Percentiles rank a stretch among this genome's conserved stretches.
phyloP scores from a whole-genome alignment of 2,797 vertebrate genomes.

The Nasua narica region DNA sequence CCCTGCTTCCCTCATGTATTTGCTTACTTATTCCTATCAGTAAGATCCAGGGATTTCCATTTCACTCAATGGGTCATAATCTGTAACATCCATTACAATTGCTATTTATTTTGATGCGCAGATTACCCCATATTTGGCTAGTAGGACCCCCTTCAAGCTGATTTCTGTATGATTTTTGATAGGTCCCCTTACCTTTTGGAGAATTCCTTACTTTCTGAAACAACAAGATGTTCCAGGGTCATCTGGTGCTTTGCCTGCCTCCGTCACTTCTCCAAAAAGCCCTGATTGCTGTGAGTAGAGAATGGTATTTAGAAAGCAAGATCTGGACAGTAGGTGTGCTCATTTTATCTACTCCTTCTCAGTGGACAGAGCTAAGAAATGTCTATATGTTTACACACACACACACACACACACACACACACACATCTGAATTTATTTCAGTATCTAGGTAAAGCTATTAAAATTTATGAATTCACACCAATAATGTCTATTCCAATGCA shows the following conservation, averaged over 20 bases:
- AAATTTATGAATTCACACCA: background rate
- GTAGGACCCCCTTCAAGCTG: background rate
- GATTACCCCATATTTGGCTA: background rate
- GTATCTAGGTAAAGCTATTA: background rate
- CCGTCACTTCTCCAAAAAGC: background rate
- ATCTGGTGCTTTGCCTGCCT: background rate
- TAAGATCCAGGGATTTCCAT: background rate
- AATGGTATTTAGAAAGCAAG: constrained; percentile 2
- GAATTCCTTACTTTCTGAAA: background rate
- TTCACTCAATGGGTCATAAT: background rate
- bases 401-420: background rate
- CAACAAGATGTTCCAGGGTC: background rate
- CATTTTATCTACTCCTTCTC: background rate
- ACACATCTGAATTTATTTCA: background rate
- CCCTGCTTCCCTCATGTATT: background rate
- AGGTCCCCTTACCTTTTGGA: background rate
- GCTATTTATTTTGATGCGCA: background rate
- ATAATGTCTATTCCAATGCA: background rate
- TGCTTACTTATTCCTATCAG: background rate
- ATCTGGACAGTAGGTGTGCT: background rate
- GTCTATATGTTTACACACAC: background rate
- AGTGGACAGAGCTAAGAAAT: background rate
- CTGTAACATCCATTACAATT: background rate
- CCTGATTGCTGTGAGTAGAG: background rate
- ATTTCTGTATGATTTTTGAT: background rate